Base-by-base conservation (phyloP, 2,797 vertebrate genomes). In the Tadarida brasiliensis region DNA sequence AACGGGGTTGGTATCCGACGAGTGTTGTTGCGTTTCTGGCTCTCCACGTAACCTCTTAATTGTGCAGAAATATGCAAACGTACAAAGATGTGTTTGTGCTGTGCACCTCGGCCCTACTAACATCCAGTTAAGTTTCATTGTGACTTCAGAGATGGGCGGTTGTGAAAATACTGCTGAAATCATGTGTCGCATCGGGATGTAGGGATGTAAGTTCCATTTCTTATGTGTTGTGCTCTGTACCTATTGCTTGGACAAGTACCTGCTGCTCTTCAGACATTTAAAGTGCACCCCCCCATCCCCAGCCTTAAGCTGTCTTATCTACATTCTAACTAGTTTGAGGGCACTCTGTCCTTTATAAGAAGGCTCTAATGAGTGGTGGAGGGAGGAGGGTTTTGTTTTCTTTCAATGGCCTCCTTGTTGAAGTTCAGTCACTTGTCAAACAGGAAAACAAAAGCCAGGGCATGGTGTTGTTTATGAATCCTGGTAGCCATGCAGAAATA, bases 1-100 rank as follows among this genome's bases (percentile, higher is more conserved):
- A 99, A 99, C 0, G 99, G 99, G 99, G 99, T 99, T 98, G 99
- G 99, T 99, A 99, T 98, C 97, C 1, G 56, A 94, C 97, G 70
- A 94, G 89, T 95, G 33, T 28, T 89, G 56, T 87, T 98, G 3
- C 24, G 57, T 96, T 96, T 96, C 91, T 98, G 8, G 90, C 92
- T 95, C 47, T 73, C 47, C 97, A 65, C 91, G 71, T 97, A 95
- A 91, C 78, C 39, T 96, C 77, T 83, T 90, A 63, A 39, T 67
- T 90, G 81, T 91, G 87, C 73, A 96, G 87, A 93, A 87, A 56
- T 91, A 61, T 14, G 28, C 30, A 39, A 1, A 83, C 85, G 6
- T 54, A 17, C 61, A 35, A 54, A 51, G 85, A 84, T 65, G 10
- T 73, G 56, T 83, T 26, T 73, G 24, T 49, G 39, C n/a, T 59